phyloP scores from a whole-genome alignment of 2,113 vertebrate genomes.

The Lepisosteus osseus region DNA sequence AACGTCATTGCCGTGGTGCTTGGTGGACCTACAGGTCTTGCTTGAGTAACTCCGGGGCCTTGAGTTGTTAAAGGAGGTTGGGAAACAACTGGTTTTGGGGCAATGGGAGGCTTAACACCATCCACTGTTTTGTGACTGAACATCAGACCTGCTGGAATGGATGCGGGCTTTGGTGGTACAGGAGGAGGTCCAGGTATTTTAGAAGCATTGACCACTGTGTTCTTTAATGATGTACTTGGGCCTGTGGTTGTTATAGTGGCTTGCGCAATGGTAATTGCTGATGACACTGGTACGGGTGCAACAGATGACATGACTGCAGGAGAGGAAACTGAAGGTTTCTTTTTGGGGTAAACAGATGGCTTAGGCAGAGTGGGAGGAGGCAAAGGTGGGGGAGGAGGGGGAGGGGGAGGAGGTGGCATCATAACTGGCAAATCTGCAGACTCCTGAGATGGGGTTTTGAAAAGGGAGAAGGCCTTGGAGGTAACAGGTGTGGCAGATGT shows the following conservation, averaged over 20 bases:
- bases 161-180: conserved; percentile 89
- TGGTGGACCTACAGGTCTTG: conserved; percentile 74
- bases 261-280: conserved; percentile 29
- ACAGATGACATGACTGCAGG: conserved; percentile 46
- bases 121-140: conserved; percentile 84
- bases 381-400: conserved; percentile 70
- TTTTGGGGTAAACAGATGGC: conserved; percentile 75
- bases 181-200: conserved; percentile 80
- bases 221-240: conserved; percentile 51
- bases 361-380: conserved; percentile 66
- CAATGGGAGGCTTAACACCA: conserved; percentile 80
- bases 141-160: conserved; percentile 83
- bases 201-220: conserved; percentile 52
- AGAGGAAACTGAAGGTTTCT: conserved; percentile 57
- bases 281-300: conserved; percentile 25
- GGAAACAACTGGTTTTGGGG: conserved; percentile 74
- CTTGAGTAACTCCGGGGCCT: conserved; percentile 67
- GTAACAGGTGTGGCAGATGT: conserved; percentile 57
- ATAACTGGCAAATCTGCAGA: conserved; percentile 54
- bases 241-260: conserved; percentile 48
- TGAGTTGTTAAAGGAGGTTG: conserved; percentile 68
- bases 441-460: conserved; percentile 67
- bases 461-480: conserved; percentile 67
- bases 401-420: conserved; percentile 49
- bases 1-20: conserved; percentile 75